Conservation (phyloP, 1,140 invertebrate species). For the Adelges cooleyi region DNA sequence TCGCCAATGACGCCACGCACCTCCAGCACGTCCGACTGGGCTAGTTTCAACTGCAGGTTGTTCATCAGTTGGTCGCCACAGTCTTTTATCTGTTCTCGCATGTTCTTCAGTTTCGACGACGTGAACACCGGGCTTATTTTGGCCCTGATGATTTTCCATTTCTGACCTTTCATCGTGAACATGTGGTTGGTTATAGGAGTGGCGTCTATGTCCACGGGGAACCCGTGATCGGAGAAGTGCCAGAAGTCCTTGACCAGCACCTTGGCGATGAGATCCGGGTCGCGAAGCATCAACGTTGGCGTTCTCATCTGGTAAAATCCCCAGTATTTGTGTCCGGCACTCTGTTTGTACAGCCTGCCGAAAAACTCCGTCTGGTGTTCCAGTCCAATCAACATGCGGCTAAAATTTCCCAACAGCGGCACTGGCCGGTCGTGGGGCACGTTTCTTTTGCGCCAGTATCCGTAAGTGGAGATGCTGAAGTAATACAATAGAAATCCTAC, state of each 20-base stretch:
- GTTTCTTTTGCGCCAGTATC: not conserved
- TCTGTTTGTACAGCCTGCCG: slow-evolving; percentile 15
- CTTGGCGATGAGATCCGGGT: slow-evolving; percentile 41
- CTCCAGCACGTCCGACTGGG: not conserved
- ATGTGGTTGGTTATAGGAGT: slow-evolving; percentile 44
- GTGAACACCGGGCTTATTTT: slow-evolving; percentile 47
- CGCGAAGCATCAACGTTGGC: slow-evolving; percentile 38
- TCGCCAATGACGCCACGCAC: not conserved
- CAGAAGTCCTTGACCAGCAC: slow-evolving; percentile 43
- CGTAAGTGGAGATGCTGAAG: not conserved
- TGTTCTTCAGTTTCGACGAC: slow-evolving; percentile 45
- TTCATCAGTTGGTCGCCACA: slow-evolving; percentile 33
- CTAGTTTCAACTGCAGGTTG: slow-evolving; percentile 9
- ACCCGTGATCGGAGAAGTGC: slow-evolving; percentile 39
- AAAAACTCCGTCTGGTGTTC: not conserved
- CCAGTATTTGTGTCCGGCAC: slow-evolving; percentile 18
- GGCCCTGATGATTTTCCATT: slow-evolving; percentile 43
- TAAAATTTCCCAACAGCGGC: slow-evolving; percentile 32
- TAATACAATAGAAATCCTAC: not conserved
- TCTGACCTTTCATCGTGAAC: slow-evolving; percentile 40
- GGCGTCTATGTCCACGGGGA: slow-evolving; percentile 34
- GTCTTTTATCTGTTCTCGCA: slow-evolving; percentile 42
- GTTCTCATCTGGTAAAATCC: slow-evolving; percentile 31
- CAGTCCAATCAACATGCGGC: not conserved
- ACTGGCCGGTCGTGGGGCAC: slow-evolving; percentile 30